Evolutionary conservation across 2,888 invertebrate genomes (phyloP).

Genomic region (Kryphioiulus occultus): DNA sequence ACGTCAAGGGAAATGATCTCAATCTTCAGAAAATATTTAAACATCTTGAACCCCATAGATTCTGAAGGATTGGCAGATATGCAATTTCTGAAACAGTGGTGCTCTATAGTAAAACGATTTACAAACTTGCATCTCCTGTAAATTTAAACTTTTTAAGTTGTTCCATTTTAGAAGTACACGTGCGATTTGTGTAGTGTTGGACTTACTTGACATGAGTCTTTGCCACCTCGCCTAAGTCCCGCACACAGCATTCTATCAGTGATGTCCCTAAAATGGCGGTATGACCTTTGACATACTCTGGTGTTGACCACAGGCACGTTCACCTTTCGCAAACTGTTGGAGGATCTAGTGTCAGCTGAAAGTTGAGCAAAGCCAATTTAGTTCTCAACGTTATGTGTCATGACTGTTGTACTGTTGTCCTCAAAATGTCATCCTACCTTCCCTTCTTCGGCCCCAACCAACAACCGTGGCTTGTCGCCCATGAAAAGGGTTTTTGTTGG

Average conservation of each 20-base stretch:
- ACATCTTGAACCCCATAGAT: too few relatives aligned
- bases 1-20: too few relatives aligned
- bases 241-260: conserved; percentile 52
- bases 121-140: too few relatives aligned
- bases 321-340: conserved; percentile 48
- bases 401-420: too few relatives aligned
- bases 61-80: too few relatives aligned
- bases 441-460: conserved; percentile 51
- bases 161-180: too few relatives aligned
- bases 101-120: too few relatives aligned
- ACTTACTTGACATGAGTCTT: conserved; percentile 53
- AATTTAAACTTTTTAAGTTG: too few relatives aligned
- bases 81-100: too few relatives aligned
- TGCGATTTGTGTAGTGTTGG: background rate
- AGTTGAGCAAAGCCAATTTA: background rate
- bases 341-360: conserved; percentile 42
- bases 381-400: background rate
- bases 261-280: conserved; percentile 48
- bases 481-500: background rate
- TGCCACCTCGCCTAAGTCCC: conserved; percentile 51
- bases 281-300: conserved; percentile 48
- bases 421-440: conserved; percentile 47
- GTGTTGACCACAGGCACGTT: conserved; percentile 51
- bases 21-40: too few relatives aligned
- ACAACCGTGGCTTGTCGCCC: conserved; percentile 45